Conservation (phyloP, 2,797 vertebrate genomes). For the Harpagifer antarcticus region DNA sequence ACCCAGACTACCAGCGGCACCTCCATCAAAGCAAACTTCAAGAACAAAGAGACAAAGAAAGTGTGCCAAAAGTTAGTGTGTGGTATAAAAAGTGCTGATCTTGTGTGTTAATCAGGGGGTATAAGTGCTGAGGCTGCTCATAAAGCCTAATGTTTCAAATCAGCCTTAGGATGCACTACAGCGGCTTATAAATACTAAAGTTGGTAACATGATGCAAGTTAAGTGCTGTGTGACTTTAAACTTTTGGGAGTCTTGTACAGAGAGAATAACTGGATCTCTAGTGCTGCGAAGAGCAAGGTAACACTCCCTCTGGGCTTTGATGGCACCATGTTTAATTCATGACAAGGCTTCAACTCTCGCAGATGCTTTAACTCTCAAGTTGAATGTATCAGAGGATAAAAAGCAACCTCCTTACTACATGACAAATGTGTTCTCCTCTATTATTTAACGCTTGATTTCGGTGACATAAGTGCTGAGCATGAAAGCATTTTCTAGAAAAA, state of each 20-base stretch:
- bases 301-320: conserved; percentile 55
- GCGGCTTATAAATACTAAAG: conserved; percentile 64
- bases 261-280: conserved; percentile 22
- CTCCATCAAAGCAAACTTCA: conserved; percentile 17
- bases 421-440: conserved; percentile 51
- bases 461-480: conserved; percentile 36
- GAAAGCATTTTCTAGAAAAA: conserved; percentile 19
- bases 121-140: conserved; percentile 74
- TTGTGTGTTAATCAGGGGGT: conserved; percentile 51
- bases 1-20: conserved; percentile 26
- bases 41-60: conserved; percentile 45
- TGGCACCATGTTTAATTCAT: conserved; percentile 72
- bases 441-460: conserved; percentile 48
- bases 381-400: conserved; percentile 47
- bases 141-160: conserved; percentile 66
- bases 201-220: conserved; percentile 60
- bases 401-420: conserved; percentile 19
- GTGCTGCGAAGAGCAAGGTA: conserved; percentile 45
- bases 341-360: conserved; percentile 39
- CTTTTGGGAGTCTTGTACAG: conserved; percentile 37
- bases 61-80: conserved; percentile 53
- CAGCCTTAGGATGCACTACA: conserved; percentile 60
- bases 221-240: conserved; percentile 39
- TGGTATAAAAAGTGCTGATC: conserved; percentile 69
- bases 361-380: conserved; percentile 36